phyloP scores from a whole-genome alignment of 2,113 vertebrate species.

The Cynopterus brachyotis region DNA sequence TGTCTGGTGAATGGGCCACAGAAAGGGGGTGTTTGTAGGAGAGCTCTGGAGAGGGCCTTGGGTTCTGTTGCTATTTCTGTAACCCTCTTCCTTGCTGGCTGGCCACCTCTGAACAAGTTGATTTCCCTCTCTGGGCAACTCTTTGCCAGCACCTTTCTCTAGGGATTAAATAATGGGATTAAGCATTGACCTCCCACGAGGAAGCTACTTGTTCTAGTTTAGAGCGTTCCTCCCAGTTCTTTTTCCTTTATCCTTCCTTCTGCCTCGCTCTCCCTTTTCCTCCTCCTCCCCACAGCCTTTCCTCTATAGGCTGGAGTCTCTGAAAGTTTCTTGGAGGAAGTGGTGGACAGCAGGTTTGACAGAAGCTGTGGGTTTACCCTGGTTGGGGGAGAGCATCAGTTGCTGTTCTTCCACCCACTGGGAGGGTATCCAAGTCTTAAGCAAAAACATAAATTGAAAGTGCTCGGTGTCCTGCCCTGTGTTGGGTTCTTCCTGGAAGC shows the following conservation, averaged over 20 bases:
- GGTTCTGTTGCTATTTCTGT: neutral
- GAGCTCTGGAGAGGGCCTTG: neutral
- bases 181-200: conserved; percentile 41
- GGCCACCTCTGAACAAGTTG: neutral
- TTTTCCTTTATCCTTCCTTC: neutral
- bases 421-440: neutral
- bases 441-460: neutral
- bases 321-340: conserved; percentile 41
- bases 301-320: neutral
- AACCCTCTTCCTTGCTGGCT: neutral
- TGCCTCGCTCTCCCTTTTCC: neutral
- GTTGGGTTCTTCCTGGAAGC: neutral
- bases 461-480: neutral
- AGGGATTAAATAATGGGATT: conserved; percentile 42
- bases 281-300: neutral
- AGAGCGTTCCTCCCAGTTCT: neutral
- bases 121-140: neutral
- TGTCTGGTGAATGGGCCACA: neutral
- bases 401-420: neutral
- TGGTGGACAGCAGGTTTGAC: neutral
- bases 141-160: conserved; percentile 11
- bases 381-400: neutral
- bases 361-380: neutral
- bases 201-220: conserved; percentile 31
- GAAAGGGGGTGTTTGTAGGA: neutral